Conservation (phyloP, 2,797 vertebrate genomes). For the Pyrocephalus nanus region DNA sequence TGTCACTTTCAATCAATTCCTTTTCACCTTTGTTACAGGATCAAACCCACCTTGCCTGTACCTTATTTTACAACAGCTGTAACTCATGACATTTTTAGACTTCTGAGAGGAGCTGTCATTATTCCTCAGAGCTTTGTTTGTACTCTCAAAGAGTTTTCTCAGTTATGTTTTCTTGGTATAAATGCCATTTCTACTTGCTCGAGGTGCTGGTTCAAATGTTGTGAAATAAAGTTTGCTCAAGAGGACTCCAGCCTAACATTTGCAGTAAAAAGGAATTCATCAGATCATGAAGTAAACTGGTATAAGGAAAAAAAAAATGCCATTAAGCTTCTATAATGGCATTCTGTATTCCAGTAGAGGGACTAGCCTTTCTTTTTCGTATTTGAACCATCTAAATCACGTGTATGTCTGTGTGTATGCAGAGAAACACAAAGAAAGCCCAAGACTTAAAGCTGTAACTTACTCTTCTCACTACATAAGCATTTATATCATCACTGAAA, state of each 20-base stretch:
- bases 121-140: constrained; percentile 15
- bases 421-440: background rate
- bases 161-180: background rate
- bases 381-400: background rate
- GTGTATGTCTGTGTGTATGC: background rate
- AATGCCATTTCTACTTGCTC: background rate
- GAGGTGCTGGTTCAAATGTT: background rate
- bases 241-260: background rate
- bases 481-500: background rate
- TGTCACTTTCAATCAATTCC: background rate
- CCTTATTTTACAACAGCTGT: constrained; percentile 10
- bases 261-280: background rate
- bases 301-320: background rate
- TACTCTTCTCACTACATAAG: background rate
- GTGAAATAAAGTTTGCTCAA: background rate
- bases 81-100: constrained; percentile 9
- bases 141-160: background rate
- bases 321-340: background rate
- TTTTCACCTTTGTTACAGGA: constrained; percentile 8
- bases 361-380: background rate
- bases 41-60: background rate
- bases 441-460: background rate
- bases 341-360: background rate
- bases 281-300: background rate
- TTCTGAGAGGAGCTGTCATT: background rate